Percentiles rank a stretch among this genome's conserved stretches.
Evolutionary conservation across 2,888 invertebrate species (phyloP).

Genomic region (Eupithecia inturbata): DNA sequence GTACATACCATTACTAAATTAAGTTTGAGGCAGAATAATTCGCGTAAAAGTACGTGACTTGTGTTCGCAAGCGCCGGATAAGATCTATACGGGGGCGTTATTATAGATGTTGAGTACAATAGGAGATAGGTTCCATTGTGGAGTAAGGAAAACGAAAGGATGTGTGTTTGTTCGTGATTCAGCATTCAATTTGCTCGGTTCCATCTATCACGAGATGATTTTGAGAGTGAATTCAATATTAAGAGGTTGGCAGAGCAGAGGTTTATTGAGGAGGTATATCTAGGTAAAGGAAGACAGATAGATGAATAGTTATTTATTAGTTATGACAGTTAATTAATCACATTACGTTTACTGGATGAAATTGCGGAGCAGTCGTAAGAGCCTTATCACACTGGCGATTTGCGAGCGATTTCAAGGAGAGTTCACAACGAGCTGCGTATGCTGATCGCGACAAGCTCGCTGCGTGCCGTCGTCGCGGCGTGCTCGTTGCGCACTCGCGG

Average conservation of each 20-base stretch:
- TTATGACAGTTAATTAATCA: too few relatives aligned
- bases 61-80: constrained; percentile 62
- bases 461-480: too few relatives aligned
- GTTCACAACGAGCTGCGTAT: too few relatives aligned
- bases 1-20: constrained; percentile 38
- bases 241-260: neutral
- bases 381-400: too few relatives aligned
- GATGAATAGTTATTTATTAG: too few relatives aligned
- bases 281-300: neutral
- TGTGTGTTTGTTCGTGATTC: neutral
- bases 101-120: constrained; percentile 69
- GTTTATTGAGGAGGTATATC: neutral
- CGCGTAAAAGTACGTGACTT: constrained; percentile 63
- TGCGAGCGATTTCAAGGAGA: too few relatives aligned
- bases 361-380: too few relatives aligned
- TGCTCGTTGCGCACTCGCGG: too few relatives aligned
- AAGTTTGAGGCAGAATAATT: constrained; percentile 52
- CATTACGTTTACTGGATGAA: too few relatives aligned
- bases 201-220: neutral
- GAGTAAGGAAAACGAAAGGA: constrained; percentile 21
- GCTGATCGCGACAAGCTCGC: too few relatives aligned
- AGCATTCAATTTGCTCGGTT: neutral
- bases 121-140: constrained; percentile 19
- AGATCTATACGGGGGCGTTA: constrained; percentile 66
- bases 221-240: neutral